Base-by-base conservation (phyloP, 2,888 invertebrate genomes). In the Lasioglossum villosulum region DNA sequence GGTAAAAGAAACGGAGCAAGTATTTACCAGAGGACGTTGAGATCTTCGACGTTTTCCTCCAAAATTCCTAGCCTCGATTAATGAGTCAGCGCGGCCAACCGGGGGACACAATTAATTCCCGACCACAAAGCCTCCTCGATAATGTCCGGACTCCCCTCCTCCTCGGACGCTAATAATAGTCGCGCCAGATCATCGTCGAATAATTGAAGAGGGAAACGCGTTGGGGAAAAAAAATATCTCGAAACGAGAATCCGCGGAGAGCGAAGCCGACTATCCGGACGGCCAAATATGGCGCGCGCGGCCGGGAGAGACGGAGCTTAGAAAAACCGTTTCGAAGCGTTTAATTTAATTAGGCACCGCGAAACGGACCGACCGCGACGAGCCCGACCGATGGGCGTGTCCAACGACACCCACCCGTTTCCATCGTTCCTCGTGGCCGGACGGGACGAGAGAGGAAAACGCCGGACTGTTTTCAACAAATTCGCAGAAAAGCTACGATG, bases 281-380 rank as follows among this genome's bases (percentile, higher is more conserved):
- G 52, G 89, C 92, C 93, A 93, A 93, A 92, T 92, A 92, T 92
- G 92, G 92, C 89, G 91, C 90, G 93, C 88, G 93, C 88, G 87
- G 89, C 87, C 72, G 48, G 72, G 78, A 27, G 27, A 59, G 30
- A 16, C 30, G 71, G 80, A 88, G 80, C 75, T 88, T 78, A 86
- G 83, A 82, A 86, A 90, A 68, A 89, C 75, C 80, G 30, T 80
- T 80, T 48, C 83, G 80, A 83, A 86, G 83, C 80, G 73, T 86
- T 91, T 87, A 88, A 91, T 89, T 90, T 84, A 87, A 91, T 88
- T 91, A 90, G 68, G 77, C 78, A 48, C 76, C 75, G 63, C 72
- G 81, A 84, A 86, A 89, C 84, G 80, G 71, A 75, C 84, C 42
- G 78, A 45, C 19, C 71, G 66, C 77, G 73, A 82, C 75, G 82